Evolutionary conservation across 2,888 invertebrate genomes (phyloP), one percentile per base, ranked within the genome.

Genomic region (Villa cingulata): DNA sequence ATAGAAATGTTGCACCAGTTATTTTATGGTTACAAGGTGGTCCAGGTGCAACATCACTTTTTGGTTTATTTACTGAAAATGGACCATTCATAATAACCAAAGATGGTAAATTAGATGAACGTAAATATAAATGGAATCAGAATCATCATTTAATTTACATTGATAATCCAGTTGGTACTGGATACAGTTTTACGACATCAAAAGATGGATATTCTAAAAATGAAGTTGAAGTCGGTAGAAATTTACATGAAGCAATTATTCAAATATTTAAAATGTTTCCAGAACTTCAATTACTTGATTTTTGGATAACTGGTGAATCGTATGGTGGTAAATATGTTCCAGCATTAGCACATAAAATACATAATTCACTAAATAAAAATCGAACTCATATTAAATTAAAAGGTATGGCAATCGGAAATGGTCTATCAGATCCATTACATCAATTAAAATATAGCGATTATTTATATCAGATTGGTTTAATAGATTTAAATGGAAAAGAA

Each of bases 161-260:
- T 48, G 94, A 95, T 64, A 94, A 90, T 66, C 94, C 94, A 0
- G 94, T 88, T 1, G 90, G 91, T 2, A 85, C 90, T 3, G 94
- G 94, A 0, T 95, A 83, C 62, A 92, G 92, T 68, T 92, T 90
- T 59, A 90, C 92, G 0, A 76, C 80, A 4, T 68, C 76, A 47
- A 78, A 81, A 18, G 74, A 67, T 47, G 91, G 92, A 0, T 92
- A 85, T 66, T 84, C 85, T 12, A 77, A 71, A 6, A 82, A 86
- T 63, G 83, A 92, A 66, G 78, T 75, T 1, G 80, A 83, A 61
- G 86, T 94, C 2, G 91, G 85, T 0, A 74, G 77, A 43, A 82
- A 94, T 63, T 65, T 94, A 9, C 84, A 88, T 59, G 74, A 75
- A 45, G 84, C 83, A 0, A 59, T 91, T 4, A 67, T 72, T 37